Evolutionary conservation across 2,113 vertebrate genomes (phyloP).

Genomic region (Jacana jacana): DNA sequence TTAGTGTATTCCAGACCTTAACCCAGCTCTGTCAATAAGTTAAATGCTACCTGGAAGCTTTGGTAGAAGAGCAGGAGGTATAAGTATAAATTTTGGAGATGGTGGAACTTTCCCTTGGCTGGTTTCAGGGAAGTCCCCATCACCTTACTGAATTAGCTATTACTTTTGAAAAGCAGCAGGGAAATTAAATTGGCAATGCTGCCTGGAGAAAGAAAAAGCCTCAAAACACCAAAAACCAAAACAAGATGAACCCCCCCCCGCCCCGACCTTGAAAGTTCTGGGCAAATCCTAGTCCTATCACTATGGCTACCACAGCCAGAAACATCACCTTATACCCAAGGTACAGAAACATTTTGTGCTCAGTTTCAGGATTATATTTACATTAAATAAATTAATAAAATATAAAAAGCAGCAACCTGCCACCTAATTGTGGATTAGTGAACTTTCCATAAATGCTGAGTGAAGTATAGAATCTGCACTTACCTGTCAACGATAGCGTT

Average conservation of each 20-base stretch:
- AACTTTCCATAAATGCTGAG: background rate
- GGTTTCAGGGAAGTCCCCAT: background rate
- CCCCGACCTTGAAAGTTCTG: background rate
- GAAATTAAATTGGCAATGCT: background rate
- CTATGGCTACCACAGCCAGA: background rate
- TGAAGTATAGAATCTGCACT: background rate
- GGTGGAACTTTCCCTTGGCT: background rate
- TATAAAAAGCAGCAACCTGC: background rate
- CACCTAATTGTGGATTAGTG: background rate
- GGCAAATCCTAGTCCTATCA: background rate
- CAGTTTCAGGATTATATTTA: background rate
- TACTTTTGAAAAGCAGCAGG: background rate
- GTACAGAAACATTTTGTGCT: background rate
- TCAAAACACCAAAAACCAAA: background rate
- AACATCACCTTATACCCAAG: background rate
- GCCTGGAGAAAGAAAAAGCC: background rate
- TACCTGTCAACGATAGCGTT: background rate
- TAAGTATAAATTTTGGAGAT: background rate
- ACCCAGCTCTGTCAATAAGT: background rate
- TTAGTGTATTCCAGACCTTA: background rate
- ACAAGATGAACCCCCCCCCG: fast-evolving
- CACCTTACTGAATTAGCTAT: background rate
- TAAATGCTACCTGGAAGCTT: fast-evolving
- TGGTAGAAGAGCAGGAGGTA: background rate
- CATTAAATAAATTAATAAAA: background rate